Percentiles rank a stretch among this genome's conserved stretches.
Evolutionary conservation across 1,140 invertebrate genomes (phyloP).

Genomic region (Hylaeus volcanicus): DNA sequence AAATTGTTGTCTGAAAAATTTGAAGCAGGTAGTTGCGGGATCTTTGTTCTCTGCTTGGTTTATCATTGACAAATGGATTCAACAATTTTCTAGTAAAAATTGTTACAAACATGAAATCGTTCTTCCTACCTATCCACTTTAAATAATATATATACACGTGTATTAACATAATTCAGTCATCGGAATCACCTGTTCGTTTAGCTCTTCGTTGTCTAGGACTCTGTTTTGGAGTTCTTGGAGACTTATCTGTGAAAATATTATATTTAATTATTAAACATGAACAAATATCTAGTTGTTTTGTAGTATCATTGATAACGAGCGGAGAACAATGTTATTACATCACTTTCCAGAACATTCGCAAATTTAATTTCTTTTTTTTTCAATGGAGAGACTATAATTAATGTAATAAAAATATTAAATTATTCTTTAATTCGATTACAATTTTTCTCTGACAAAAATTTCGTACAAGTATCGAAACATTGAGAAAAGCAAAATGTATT

Average conservation of each 20-base stretch:
- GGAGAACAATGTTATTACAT: no score
- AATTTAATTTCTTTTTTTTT: no score
- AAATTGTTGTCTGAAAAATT: background rate
- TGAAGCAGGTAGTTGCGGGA: background rate
- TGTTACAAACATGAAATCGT: slow-evolving; percentile 12
- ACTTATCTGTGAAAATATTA: slow-evolving; percentile 80
- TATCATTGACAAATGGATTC: background rate
- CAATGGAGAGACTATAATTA: no score
- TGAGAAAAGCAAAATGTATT: no score
- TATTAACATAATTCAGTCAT: slow-evolving; percentile 77
- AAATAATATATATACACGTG: slow-evolving; percentile 55
- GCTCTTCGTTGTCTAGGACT: slow-evolving; percentile 88
- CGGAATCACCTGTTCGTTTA: slow-evolving; percentile 85
- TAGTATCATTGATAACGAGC: no score
- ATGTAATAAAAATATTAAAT: no score
- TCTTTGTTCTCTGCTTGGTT: slow-evolving; percentile 6
- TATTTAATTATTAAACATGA: no score
- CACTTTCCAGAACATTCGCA: no score
- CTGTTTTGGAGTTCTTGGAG: slow-evolving; percentile 82
- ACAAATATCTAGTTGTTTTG: no score
- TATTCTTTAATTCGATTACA: no score
- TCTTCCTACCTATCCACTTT: slow-evolving; percentile 18
- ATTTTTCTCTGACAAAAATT: no score
- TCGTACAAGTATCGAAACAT: no score
- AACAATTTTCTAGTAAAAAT: slow-evolving; percentile 37